phyloP scores from a whole-genome alignment of 2,797 vertebrate genomes.

The Micropoecilia bifurca region DNA sequence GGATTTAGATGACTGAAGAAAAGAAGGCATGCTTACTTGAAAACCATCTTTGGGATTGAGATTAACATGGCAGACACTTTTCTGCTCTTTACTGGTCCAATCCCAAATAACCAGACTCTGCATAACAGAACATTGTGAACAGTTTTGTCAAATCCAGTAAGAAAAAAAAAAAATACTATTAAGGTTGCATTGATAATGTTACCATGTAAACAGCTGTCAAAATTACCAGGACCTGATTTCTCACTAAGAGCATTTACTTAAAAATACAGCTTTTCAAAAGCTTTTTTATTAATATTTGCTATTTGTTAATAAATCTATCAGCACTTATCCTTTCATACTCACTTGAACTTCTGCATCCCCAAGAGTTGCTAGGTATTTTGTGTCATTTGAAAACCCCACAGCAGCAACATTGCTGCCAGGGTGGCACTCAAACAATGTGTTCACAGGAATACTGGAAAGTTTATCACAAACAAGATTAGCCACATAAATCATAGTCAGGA shows the following conservation, averaged over 20 bases:
- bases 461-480: slow-evolving; percentile 22
- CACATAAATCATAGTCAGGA: not conserved
- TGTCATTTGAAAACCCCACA: slow-evolving; percentile 84
- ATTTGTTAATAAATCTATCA: not conserved
- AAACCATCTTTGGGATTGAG: slow-evolving; percentile 79
- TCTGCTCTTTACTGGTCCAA: slow-evolving; percentile 85
- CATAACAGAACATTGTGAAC: not conserved
- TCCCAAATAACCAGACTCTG: slow-evolving; percentile 91
- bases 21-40: slow-evolving; percentile 83
- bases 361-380: slow-evolving; percentile 87
- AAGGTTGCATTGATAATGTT: not conserved
- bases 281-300: not conserved
- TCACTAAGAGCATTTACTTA: not conserved
- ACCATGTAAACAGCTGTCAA: not conserved
- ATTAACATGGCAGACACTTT: slow-evolving; percentile 76
- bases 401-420: slow-evolving; percentile 79
- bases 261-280: not conserved
- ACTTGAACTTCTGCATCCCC: slow-evolving; percentile 86
- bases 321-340: slow-evolving; percentile 36
- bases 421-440: slow-evolving; percentile 88
- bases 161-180: not conserved
- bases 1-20: slow-evolving; percentile 1
- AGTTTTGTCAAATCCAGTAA: not conserved
- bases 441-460: slow-evolving; percentile 87
- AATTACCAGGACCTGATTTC: not conserved